Percentiles rank a stretch among this genome's conserved stretches.
Evolutionary conservation across 1,140 invertebrate species (phyloP).

Genomic region (Brachionus angularis): DNA sequence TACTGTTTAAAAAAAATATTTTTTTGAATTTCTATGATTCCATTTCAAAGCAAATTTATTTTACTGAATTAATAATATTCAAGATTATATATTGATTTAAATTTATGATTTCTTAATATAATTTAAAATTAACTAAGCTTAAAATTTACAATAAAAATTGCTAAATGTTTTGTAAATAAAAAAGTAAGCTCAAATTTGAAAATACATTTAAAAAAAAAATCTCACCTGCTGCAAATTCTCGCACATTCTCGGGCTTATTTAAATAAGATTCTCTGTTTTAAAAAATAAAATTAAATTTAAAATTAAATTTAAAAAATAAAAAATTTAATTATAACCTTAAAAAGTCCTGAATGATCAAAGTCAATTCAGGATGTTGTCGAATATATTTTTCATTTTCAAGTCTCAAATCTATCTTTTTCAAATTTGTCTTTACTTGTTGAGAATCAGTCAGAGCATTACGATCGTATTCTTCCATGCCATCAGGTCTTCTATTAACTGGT

Average conservation of each 20-base stretch:
- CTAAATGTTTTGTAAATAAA: no score
- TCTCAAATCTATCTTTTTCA: slow-evolving; percentile 37
- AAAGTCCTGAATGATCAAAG: slow-evolving; percentile 35
- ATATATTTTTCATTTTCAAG: slow-evolving; percentile 40
- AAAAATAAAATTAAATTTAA: neutral
- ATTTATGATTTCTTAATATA: no score
- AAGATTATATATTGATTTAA: no score
- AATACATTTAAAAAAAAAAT: no score
- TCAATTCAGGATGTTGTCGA: slow-evolving; percentile 30
- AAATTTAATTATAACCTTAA: slow-evolving; percentile 36
- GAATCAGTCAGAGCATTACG: slow-evolving; percentile 21
- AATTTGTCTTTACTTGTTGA: slow-evolving; percentile 22
- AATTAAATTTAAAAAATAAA: neutral
- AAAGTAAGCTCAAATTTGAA: no score
- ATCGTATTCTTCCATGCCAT: slow-evolving; percentile 31
- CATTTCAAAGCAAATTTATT: no score
- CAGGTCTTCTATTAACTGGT: neutral
- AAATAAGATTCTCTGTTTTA: slow-evolving; percentile 20
- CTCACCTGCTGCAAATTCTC: slow-evolving; percentile 34
- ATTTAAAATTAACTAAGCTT: no score
- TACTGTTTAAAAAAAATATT: no score
- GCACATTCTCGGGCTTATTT: slow-evolving; percentile 12
- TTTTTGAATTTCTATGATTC: no score
- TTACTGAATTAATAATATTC: no score
- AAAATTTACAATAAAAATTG: no score